These are phyloP conservation scores for Grammomys dolichurus DNA, from an alignment of 2,113 vertebrate species.

Conservation along the genomic window DNA sequence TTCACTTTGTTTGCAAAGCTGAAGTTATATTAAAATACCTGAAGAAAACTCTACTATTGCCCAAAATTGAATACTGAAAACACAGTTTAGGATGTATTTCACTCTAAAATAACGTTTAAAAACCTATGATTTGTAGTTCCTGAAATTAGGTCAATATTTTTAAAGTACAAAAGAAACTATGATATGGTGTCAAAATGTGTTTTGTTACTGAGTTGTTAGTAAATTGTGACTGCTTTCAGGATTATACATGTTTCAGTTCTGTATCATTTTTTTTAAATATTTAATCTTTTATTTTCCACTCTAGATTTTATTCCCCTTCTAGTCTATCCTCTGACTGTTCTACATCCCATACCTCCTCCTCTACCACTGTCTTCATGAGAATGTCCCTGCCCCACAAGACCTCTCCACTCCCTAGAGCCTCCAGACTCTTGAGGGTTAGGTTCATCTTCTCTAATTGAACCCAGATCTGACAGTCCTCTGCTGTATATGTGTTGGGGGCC, in stretches of 20 bases:
- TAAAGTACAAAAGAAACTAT: not conserved
- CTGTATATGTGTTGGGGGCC: too few species aligned
- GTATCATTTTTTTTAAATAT: too few species aligned
- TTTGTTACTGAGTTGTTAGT: not conserved
- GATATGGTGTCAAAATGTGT: not conserved
- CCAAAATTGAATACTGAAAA: not conserved
- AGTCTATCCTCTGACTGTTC: too few species aligned
- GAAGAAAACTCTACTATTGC: not conserved
- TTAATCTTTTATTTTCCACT: too few species aligned
- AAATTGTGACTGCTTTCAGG: not conserved
- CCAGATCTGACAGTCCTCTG: too few species aligned
- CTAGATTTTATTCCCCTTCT: too few species aligned
- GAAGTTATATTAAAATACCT: not conserved
- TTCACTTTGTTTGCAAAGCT: not conserved
- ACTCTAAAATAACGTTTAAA: not conserved
- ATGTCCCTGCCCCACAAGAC: too few species aligned
- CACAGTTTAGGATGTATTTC: not conserved
- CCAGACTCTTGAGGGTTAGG: too few species aligned
- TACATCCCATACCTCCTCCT: too few species aligned
- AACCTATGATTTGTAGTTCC: not conserved
- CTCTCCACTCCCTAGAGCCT: too few species aligned
- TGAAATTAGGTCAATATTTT: not conserved
- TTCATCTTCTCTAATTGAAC: too few species aligned
- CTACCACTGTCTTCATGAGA: too few species aligned
- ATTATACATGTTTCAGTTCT: not conserved